Evolutionary conservation across 1,140 invertebrate genomes (phyloP).

Genomic region (Rhyzopertha dominica): DNA sequence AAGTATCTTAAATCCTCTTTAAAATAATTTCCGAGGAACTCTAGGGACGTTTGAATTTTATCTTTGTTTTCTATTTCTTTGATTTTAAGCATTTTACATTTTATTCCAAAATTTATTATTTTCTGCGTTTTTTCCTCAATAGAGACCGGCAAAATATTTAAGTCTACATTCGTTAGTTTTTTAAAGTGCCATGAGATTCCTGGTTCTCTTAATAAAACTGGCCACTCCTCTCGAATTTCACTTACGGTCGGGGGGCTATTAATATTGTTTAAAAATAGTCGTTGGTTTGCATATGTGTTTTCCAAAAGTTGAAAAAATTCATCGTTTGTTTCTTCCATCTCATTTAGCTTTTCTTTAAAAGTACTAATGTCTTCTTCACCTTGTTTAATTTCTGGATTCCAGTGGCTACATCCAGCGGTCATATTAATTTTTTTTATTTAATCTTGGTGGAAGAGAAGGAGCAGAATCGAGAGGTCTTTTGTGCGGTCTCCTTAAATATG

Average conservation of each 20-base stretch:
- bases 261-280: neutral
- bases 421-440: neutral
- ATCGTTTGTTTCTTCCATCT: neutral
- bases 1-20: slow-evolving; percentile 4
- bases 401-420: slow-evolving; percentile 4
- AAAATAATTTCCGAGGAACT: neutral
- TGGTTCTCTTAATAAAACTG: neutral
- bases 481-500: slow-evolving; percentile 11
- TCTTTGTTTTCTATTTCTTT: neutral
- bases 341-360: too few species aligned
- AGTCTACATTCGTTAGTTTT: neutral
- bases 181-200: slow-evolving; percentile 4
- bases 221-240: slow-evolving; percentile 3
- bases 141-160: neutral
- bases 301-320: neutral
- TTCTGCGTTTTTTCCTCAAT: neutral
- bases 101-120: slow-evolving; percentile 1
- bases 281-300: neutral
- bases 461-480: slow-evolving; percentile 6
- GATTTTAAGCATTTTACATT: neutral
- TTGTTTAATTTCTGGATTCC: neutral
- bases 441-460: neutral
- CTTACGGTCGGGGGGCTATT: neutral
- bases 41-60: neutral
- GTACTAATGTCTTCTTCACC: too few species aligned